Conservation (phyloP, 2,888 invertebrate genomes). For the Nomada fucata region DNA sequence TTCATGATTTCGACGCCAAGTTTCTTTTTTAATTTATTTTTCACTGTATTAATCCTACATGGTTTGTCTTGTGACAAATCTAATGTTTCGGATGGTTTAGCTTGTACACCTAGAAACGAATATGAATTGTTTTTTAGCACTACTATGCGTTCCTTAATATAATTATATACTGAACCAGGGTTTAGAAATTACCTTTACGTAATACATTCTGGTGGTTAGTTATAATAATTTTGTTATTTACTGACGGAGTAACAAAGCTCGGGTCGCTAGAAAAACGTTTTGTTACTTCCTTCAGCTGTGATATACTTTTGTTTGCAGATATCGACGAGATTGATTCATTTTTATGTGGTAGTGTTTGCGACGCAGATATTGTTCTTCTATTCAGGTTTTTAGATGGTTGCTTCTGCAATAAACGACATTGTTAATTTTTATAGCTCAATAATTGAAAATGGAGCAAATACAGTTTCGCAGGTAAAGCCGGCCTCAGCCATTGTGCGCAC, state of each 20-base stretch:
- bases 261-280: slow-evolving; percentile 76
- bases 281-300: slow-evolving; percentile 62
- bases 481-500: too few relatives aligned
- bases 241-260: slow-evolving; percentile 36
- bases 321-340: slow-evolving; percentile 32
- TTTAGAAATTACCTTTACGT: slow-evolving; percentile 40
- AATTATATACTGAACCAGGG: too few relatives aligned
- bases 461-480: too few relatives aligned
- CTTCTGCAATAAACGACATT: slow-evolving; percentile 25
- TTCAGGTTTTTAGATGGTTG: slow-evolving; percentile 53
- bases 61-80: slow-evolving; percentile 60
- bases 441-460: background rate
- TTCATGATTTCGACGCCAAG: slow-evolving; percentile 54
- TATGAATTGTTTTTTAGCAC: slow-evolving; percentile 1
- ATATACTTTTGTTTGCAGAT: slow-evolving; percentile 50
- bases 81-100: background rate
- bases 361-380: slow-evolving; percentile 68
- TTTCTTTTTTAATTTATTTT: slow-evolving; percentile 76
- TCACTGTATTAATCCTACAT: slow-evolving; percentile 58
- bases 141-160: background rate
- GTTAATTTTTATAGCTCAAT: slow-evolving; percentile 1
- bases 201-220: slow-evolving; percentile 21
- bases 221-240: slow-evolving; percentile 54
- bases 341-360: slow-evolving; percentile 45
- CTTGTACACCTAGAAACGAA: slow-evolving; percentile 10